These are phyloP conservation scores for Lampris megalopsis DNA, from an alignment of 2,113 vertebrate genomes.

Conservation along the genomic window DNA sequence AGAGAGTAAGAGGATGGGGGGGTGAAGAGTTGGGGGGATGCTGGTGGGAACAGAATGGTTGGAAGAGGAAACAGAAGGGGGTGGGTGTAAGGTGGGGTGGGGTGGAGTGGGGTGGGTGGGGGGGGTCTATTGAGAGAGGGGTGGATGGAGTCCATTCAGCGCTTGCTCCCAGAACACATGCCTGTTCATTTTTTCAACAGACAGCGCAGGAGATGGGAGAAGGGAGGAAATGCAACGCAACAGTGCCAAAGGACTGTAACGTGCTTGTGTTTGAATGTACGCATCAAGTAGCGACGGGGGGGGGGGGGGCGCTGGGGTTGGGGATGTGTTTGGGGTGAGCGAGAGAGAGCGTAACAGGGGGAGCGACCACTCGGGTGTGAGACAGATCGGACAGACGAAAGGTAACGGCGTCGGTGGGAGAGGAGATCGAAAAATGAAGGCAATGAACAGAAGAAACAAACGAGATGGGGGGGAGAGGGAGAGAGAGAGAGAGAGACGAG, in stretches of 20 bases:
- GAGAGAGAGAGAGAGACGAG: slow-evolving; percentile 4
- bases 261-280: slow-evolving; percentile 40
- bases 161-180: background rate
- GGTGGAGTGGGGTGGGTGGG: slow-evolving; percentile 27
- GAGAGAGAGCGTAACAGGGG: slow-evolving; percentile 38
- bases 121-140: slow-evolving; percentile 27
- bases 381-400: slow-evolving; percentile 49
- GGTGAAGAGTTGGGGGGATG: slow-evolving; percentile 37
- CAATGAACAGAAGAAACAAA: background rate
- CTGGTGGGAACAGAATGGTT: slow-evolving; percentile 56
- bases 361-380: slow-evolving; percentile 21
- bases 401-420: slow-evolving; percentile 20
- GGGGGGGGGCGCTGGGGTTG: background rate
- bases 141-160: slow-evolving; percentile 29
- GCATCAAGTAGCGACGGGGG: slow-evolving; percentile 55
- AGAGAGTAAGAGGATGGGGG: slow-evolving; percentile 46
- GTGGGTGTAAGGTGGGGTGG: background rate
- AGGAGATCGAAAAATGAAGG: slow-evolving; percentile 36
- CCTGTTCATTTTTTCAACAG: slow-evolving; percentile 24
- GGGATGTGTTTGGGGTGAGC: slow-evolving; percentile 25
- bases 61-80: slow-evolving; percentile 25
- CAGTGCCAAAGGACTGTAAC: background rate
- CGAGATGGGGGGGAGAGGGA: background rate
- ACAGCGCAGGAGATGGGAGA: slow-evolving; percentile 29
- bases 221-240: background rate